Evolutionary conservation across 1,140 invertebrate species (phyloP), one percentile per base, ranked within the genome.

Genomic region (Sitobion miscanthi): DNA sequence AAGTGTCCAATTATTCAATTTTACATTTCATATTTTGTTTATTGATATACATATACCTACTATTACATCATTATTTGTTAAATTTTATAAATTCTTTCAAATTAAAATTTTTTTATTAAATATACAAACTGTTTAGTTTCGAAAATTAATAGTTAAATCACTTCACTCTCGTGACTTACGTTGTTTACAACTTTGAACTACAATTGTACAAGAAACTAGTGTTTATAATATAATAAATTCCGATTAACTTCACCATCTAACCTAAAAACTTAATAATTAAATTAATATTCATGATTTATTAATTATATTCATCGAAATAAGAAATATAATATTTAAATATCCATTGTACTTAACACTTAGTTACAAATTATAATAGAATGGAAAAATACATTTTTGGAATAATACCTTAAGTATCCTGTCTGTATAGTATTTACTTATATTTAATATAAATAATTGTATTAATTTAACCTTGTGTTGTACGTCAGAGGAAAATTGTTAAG

Each of bases 371-470:
- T 69, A 69, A n/a, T 69, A 3, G 14, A 30, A 35, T n/a, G n/a
- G 14, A n/a, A 77, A 69, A n/a, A n/a, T 77, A 6, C n/a, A 83
- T 38, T 45, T 85, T 14, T 45, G 23, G 23, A 85, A 25, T 85
- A 42, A 42, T 30, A 45, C 42, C 8, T 85, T 83, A 35, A 38
- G 42, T 45, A 86, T 86, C 42, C 42, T 86, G 47, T 86, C 1
- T 88, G 30, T 42, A 25, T 85, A 85, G 21, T 62, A 30, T 25
- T 30, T 85, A 38, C 83, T 47, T 88, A 88, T n/a, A 21, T 88
- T 88, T 88, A 49, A 52, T 88, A 88, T 57, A 89, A 57, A 89
- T 38, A 57, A 38, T 57, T 89, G 30, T 89, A 89, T 57, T 89
- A 20, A 57, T 38, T 57, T 89, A 57, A 57, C 52, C 88, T 89